Conservation (phyloP, 1,140 invertebrate genomes). For the Drosophila azteca region DNA sequence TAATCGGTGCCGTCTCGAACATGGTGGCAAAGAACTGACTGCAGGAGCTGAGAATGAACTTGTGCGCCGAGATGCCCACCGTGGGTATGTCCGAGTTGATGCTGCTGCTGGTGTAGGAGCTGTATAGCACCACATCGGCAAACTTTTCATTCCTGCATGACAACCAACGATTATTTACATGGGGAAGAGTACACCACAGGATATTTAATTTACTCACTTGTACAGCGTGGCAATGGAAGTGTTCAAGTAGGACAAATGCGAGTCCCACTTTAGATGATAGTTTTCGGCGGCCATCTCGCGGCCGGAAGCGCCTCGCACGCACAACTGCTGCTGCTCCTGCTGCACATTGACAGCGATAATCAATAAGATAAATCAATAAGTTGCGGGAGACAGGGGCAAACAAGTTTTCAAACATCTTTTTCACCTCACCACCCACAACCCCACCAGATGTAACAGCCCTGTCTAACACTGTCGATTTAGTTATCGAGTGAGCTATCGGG, state of each 20-base stretch:
- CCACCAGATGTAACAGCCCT: neutral
- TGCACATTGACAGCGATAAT: constrained; percentile 17
- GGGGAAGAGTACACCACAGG: too few relatives aligned
- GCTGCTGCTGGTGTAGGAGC: constrained; percentile 82
- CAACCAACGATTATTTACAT: neutral
- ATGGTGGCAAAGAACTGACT: constrained; percentile 85
- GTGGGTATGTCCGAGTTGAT: constrained; percentile 74
- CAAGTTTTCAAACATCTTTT: constrained; percentile 9
- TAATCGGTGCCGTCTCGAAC: constrained; percentile 82
- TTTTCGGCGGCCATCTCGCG: constrained; percentile 86
- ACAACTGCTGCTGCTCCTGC: constrained; percentile 1
- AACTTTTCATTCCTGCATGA: constrained; percentile 87
- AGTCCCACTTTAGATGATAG: constrained; percentile 94
- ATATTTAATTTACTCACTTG: constrained; percentile 83
- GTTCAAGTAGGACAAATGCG: constrained; percentile 91
- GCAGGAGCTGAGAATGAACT: constrained; percentile 93
- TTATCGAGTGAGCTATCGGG: too few relatives aligned
- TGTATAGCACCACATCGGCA: constrained; percentile 92
- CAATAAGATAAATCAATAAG: constrained; percentile 71
- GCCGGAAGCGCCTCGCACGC: constrained; percentile 40
- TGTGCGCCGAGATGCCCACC: constrained; percentile 92
- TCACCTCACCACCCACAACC: constrained; percentile 14
- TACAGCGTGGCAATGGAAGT: constrained; percentile 91
- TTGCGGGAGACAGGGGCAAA: constrained; percentile 7
- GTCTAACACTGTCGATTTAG: too few relatives aligned